Evolutionary conservation across 1,140 invertebrate genomes (phyloP).

Genomic region (Drosophila ficusphila): DNA sequence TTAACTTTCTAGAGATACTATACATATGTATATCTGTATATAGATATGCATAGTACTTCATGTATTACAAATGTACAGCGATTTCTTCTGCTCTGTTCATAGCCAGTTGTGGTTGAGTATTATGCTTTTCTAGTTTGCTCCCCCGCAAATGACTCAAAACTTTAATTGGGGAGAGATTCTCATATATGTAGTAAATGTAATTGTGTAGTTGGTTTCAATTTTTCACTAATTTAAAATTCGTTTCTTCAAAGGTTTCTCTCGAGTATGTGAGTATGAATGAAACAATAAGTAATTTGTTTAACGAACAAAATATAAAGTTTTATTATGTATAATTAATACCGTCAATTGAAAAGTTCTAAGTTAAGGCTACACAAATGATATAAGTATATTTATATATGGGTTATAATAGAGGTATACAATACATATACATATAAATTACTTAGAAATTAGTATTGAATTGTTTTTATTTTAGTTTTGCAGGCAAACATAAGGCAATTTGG

Average conservation of each 20-base stretch:
- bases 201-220: slow-evolving; percentile 62
- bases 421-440: slow-evolving; percentile 65
- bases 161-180: slow-evolving; percentile 25
- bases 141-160: slow-evolving; percentile 36
- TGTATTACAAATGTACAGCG: slow-evolving; percentile 51
- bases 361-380: slow-evolving; percentile 71
- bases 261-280: slow-evolving; percentile 44
- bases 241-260: slow-evolving; percentile 75
- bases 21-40: slow-evolving; percentile 21
- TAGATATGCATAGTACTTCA: slow-evolving; percentile 52
- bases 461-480: slow-evolving; percentile 34
- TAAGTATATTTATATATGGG: slow-evolving; percentile 44
- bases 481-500: slow-evolving; percentile 62
- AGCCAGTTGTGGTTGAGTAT: slow-evolving; percentile 32
- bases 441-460: slow-evolving; percentile 60
- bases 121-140: slow-evolving; percentile 40
- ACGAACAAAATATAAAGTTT: slow-evolving; percentile 77
- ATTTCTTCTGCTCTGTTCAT: slow-evolving; percentile 22
- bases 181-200: slow-evolving; percentile 54
- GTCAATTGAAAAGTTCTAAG: slow-evolving; percentile 78
- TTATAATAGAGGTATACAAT: slow-evolving; percentile 42
- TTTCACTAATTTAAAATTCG: slow-evolving; percentile 84
- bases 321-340: slow-evolving; percentile 81
- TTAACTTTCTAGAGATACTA: slow-evolving; percentile 58
- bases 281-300: slow-evolving; percentile 70